A percentile compares a stretch with the other conserved stretches of the same genome.
Conservation (phyloP, 1,140 invertebrate genomes). For the Wiebesia pumilae region DNA sequence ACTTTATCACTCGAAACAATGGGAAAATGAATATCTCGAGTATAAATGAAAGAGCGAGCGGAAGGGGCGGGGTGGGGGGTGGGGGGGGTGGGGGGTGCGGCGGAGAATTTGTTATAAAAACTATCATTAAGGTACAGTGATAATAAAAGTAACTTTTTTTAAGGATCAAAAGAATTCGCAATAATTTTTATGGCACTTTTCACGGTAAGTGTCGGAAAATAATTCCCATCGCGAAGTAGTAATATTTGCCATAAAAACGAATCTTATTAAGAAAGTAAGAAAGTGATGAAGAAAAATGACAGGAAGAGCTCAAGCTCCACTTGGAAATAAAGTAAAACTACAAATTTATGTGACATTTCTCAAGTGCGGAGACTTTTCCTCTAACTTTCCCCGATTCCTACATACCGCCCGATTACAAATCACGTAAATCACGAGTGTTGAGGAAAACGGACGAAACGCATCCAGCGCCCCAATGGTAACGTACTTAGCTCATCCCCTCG, state of each 20-base stretch:
- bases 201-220: background rate
- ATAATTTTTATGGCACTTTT: background rate
- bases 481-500: background rate
- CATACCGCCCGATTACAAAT: constrained; percentile 7
- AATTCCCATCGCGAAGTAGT: background rate
- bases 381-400: too few species aligned
- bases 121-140: background rate
- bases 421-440: background rate
- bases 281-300: background rate
- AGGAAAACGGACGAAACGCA: background rate
- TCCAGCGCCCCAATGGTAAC: background rate
- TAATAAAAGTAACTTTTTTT: background rate
- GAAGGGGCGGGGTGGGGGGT: too few species aligned
- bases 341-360: constrained; percentile 1
- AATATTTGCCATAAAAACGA: background rate
- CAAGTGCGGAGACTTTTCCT: background rate
- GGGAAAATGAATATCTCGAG: background rate
- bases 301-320: background rate
- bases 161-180: background rate
- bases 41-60: background rate
- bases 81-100: too few species aligned
- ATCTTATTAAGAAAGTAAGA: background rate
- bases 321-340: background rate
- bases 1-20: background rate
- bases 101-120: background rate